A percentile compares a stretch with the other conserved stretches of the same genome.
These are phyloP conservation scores for Geotrypetes seraphini DNA, from an alignment of 2,797 vertebrate genomes.

Conservation along the genomic window DNA sequence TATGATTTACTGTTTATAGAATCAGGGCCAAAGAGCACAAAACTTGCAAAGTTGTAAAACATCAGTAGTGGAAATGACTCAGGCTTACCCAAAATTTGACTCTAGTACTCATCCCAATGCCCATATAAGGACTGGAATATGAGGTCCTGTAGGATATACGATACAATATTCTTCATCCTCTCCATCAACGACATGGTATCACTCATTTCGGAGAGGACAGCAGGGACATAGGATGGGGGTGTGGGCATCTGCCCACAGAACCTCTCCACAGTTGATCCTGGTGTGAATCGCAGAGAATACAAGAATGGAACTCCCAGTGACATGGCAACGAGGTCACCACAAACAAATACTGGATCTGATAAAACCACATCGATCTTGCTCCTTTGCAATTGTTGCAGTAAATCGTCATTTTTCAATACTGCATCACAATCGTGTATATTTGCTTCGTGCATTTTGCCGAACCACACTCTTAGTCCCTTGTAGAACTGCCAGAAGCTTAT, in stretches of 20 bases:
- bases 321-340: constrained; percentile 67
- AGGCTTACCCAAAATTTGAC: constrained; percentile 52
- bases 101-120: constrained; percentile 61
- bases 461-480: too few species aligned
- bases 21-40: too few species aligned
- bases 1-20: too few species aligned
- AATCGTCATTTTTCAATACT: constrained; percentile 41
- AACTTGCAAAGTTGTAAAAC: too few species aligned
- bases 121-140: constrained; percentile 43
- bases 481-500: too few species aligned
- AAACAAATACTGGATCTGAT: constrained; percentile 54
- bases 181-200: too few species aligned
- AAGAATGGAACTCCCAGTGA: constrained; percentile 60
- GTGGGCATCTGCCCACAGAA: too few species aligned
- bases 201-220: too few species aligned
- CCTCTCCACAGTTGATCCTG: constrained; percentile 57
- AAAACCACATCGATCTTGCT: constrained; percentile 60
- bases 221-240: too few species aligned
- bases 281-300: constrained; percentile 58
- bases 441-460: constrained; percentile 8
- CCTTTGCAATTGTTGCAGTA: constrained; percentile 55
- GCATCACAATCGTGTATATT: constrained; percentile 42
- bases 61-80: not conserved
- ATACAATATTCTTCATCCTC: too few species aligned
- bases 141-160: constrained; percentile 51